Conservation (phyloP, 2,888 invertebrate species). For the Opisthograptis luteolata region DNA sequence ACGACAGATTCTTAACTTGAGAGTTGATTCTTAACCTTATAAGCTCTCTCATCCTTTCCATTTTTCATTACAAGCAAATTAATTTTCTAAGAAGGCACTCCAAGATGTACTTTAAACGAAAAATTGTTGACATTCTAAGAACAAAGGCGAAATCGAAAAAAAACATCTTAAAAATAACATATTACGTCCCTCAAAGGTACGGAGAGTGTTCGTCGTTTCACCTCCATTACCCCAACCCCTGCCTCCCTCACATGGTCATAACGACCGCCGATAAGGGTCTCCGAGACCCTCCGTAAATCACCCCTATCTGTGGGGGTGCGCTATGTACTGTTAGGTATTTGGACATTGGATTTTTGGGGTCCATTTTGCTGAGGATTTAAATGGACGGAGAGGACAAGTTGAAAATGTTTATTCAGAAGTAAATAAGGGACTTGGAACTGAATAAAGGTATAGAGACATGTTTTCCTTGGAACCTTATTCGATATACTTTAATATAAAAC, state of each 20-base stretch:
- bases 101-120: too few species aligned
- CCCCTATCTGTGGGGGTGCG: slow-evolving; percentile 77
- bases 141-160: slow-evolving; percentile 60
- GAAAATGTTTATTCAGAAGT: slow-evolving; percentile 17
- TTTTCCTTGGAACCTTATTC: too few species aligned
- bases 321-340: slow-evolving; percentile 56
- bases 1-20: too few species aligned
- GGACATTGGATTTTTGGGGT: slow-evolving; percentile 59
- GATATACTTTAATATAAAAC: too few species aligned
- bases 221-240: slow-evolving; percentile 56
- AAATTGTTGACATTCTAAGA: slow-evolving; percentile 13
- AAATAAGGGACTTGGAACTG: neutral
- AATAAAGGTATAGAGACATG: too few species aligned
- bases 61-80: too few species aligned
- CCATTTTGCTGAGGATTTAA: slow-evolving; percentile 25
- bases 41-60: too few species aligned
- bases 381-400: slow-evolving; percentile 23
- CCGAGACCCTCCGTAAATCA: slow-evolving; percentile 80
- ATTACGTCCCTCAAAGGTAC: slow-evolving; percentile 76
- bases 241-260: slow-evolving; percentile 84
- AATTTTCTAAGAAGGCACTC: too few species aligned
- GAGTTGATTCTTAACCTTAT: too few species aligned
- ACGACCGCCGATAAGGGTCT: slow-evolving; percentile 82
- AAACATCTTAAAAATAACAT: slow-evolving; percentile 76
- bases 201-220: slow-evolving; percentile 58